phyloP scores from a whole-genome alignment of 2,113 vertebrate species.

The Eubucco bourcierii region DNA sequence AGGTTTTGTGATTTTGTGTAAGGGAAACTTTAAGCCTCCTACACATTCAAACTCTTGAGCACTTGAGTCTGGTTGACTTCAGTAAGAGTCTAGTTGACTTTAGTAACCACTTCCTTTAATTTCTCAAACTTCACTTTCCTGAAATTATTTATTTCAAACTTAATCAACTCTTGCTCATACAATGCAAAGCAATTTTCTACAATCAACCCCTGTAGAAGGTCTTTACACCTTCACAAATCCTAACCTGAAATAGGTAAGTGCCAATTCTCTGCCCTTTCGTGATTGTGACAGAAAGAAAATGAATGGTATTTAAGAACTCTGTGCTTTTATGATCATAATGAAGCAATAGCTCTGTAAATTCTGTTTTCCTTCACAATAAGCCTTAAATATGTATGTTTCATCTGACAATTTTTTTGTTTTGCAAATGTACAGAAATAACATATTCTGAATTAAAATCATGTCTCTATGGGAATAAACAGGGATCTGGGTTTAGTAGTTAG shows the following conservation, averaged over 20 bases:
- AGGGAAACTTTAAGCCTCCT: slow-evolving; percentile 19
- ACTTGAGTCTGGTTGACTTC: slow-evolving; percentile 23
- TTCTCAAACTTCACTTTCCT: background rate
- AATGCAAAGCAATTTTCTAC: slow-evolving; percentile 31
- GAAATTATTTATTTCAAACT: slow-evolving; percentile 34
- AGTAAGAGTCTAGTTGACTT: background rate
- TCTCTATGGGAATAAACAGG: background rate
- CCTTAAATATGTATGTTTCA: background rate
- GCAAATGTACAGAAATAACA: background rate
- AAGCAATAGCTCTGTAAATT: background rate
- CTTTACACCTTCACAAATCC: background rate
- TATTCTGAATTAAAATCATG: background rate
- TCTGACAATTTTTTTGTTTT: background rate
- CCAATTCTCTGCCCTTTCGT: background rate
- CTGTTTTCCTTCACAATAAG: background rate
- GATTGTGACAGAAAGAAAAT: background rate
- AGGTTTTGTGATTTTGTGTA: slow-evolving; percentile 25
- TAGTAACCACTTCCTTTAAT: background rate
- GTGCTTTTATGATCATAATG: background rate
- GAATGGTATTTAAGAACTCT: background rate
- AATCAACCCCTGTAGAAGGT: background rate
- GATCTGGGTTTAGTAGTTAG: background rate
- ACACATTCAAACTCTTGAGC: background rate
- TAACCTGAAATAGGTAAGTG: background rate
- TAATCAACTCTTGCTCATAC: background rate